These are phyloP conservation scores for Clarias batrachus DNA, from an alignment of 2,113 vertebrate genomes.

Conservation along the genomic window DNA sequence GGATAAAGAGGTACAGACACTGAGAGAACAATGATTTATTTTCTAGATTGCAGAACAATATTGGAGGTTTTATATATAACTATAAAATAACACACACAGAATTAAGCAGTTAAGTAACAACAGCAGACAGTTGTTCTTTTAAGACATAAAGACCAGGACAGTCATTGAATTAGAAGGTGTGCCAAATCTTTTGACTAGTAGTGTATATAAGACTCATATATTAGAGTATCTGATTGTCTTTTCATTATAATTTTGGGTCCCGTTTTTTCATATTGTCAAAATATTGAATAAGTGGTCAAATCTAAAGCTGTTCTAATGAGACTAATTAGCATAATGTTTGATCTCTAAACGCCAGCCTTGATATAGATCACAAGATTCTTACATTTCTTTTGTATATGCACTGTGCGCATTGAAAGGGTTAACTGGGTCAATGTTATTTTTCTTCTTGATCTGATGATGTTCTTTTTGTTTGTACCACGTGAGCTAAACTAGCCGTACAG, in stretches of 20 bases:
- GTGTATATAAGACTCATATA: background rate
- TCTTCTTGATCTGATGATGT: background rate
- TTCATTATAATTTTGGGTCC: too few species aligned
- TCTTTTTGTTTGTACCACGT: background rate
- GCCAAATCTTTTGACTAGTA: too few species aligned
- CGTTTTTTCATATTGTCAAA: background rate
- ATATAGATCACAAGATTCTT: background rate
- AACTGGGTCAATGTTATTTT: background rate
- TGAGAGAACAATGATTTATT: too few species aligned
- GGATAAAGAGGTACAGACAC: too few species aligned
- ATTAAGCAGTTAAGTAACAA: too few species aligned
- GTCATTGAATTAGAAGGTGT: too few species aligned
- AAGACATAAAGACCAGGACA: too few species aligned
- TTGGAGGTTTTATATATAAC: too few species aligned
- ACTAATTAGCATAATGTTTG: background rate
- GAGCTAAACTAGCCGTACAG: constrained; percentile 19
- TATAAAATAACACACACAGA: too few species aligned
- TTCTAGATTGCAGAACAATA: too few species aligned
- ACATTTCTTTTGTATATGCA: constrained; percentile 3
- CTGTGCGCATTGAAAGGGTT: background rate
- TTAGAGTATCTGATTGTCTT: background rate
- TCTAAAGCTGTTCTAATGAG: constrained; percentile 4
- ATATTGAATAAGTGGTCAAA: background rate
- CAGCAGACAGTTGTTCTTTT: too few species aligned
- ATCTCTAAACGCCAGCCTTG: background rate